Base-by-base conservation (phyloP, 2,113 vertebrate species). In the Suricata suricatta region DNA sequence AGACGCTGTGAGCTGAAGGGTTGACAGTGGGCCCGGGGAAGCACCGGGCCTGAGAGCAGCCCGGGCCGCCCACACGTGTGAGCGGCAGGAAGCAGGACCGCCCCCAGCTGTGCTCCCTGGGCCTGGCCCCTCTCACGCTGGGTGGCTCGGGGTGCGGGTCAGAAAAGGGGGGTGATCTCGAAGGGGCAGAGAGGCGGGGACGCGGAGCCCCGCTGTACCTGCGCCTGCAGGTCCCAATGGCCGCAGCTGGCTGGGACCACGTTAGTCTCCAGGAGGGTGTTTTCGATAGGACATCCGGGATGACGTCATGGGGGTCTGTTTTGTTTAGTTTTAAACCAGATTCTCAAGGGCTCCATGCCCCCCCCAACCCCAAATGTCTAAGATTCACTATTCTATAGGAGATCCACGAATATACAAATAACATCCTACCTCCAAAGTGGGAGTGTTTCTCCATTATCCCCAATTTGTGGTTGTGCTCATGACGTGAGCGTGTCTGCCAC, bases 141-240 rank as follows among this genome's bases (percentile, higher is more conserved):
- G 57, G 57, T 60, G 57, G 57, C 2, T 23, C 57, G 21, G 0
- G 29, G 38, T 47, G 21, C 2, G 21, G 13, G 7, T 83, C 15
- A 50, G 54, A 50, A 60, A 68, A 60, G 57, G 57, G 21, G 50
- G 17, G 29, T 38, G 52, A 31, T 31, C 41, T 29, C 0, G 4
- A 23, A 38, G 74, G 77, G 52, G 71, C n/a, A 19, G 68, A 19
- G 68, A 54, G 38, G n/a, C 2, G 9, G 38, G 69, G 35, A 19
- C 3, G 3, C 0, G 1, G 3, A 23, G 69, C 38, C 50, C 29
- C 4, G 25, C 54, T 1, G 33, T 1, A 10, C 41, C 69, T 29
- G 27, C 12, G 63, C 77, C 77, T 50, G 17, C 9, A 9, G 57
- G 35, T 4, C 50, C 1, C 16, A 0, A 7, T 16, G 10, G 15